These are phyloP conservation scores for Oriolus oriolus DNA, from an alignment of 2,113 vertebrate species.

Conservation along the genomic window DNA sequence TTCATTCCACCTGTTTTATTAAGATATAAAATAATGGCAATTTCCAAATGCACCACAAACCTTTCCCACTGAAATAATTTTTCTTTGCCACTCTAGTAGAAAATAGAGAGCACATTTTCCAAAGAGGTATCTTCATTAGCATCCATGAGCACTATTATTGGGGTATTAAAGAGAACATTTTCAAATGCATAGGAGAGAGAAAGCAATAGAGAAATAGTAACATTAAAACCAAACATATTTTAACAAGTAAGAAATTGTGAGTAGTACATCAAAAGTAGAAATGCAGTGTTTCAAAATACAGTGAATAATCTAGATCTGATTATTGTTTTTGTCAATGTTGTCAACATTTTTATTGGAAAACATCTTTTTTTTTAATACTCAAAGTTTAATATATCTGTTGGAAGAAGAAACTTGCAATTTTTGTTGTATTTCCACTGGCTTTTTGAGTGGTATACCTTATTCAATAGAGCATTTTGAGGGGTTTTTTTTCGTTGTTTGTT, in stretches of 20 bases:
- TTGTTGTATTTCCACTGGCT: not conserved
- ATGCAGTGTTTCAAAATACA: not conserved
- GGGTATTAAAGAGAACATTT: not conserved
- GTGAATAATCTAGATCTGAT: not conserved
- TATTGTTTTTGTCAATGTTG: not conserved
- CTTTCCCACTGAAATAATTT: not conserved
- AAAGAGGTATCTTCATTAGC: not conserved
- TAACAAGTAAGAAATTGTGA: not conserved
- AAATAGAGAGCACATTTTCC: not conserved
- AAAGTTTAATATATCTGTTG: not conserved
- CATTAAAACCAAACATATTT: not conserved
- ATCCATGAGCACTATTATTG: not conserved
- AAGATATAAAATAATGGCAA: not conserved
- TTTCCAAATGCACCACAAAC: not conserved
- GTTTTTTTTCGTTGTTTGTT: not conserved
- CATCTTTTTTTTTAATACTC: not conserved
- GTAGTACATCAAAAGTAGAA: not conserved
- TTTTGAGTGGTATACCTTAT: fast-evolving
- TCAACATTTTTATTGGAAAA: not conserved
- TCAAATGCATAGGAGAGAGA: not conserved
- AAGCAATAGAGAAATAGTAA: not conserved
- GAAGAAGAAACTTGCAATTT: not conserved
- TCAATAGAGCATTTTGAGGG: not conserved
- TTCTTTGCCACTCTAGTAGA: not conserved
- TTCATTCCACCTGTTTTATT: not conserved